These are phyloP conservation scores for Cerastis rubricosa DNA, from an alignment of 2,888 invertebrate species.

Conservation along the genomic window DNA sequence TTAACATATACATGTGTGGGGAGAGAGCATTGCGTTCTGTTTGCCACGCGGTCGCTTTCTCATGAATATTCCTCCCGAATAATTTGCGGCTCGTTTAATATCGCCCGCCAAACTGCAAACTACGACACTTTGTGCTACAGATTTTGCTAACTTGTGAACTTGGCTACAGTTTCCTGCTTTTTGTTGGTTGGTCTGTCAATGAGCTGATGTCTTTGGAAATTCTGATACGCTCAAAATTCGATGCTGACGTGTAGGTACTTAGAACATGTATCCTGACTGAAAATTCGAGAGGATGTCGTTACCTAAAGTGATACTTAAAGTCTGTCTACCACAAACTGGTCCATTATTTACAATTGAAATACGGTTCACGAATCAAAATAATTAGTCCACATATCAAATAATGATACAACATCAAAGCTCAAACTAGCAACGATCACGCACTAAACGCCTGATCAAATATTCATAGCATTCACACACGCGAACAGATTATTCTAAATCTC, in stretches of 20 bases:
- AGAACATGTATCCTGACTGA: no score
- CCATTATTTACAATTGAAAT: background rate
- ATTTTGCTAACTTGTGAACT: slow-evolving; percentile 62
- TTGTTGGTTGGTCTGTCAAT: slow-evolving; percentile 32
- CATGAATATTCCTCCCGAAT: slow-evolving; percentile 76
- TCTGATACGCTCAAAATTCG: background rate
- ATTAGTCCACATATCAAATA: background rate
- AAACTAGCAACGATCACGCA: background rate
- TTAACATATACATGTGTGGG: slow-evolving; percentile 51
- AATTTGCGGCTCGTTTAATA: slow-evolving; percentile 73
- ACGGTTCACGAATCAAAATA: background rate
- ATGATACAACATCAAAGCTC: slow-evolving; percentile 9
- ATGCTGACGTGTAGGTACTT: background rate
- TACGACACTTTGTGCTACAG: slow-evolving; percentile 64
- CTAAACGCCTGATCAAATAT: slow-evolving; percentile 49
- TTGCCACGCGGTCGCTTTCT: slow-evolving; percentile 71
- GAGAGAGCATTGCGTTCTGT: slow-evolving; percentile 51
- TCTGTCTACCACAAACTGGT: background rate
- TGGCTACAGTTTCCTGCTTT: slow-evolving; percentile 35
- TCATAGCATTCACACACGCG: slow-evolving; percentile 47
- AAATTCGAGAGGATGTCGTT: no score
- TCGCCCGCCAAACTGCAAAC: slow-evolving; percentile 65
- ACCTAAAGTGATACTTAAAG: background rate
- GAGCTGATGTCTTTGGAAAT: slow-evolving; percentile 37
- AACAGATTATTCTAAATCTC: slow-evolving; percentile 38